Conservation (phyloP, 2,113 vertebrate species). For the Phalacrocorax aristotelis region DNA sequence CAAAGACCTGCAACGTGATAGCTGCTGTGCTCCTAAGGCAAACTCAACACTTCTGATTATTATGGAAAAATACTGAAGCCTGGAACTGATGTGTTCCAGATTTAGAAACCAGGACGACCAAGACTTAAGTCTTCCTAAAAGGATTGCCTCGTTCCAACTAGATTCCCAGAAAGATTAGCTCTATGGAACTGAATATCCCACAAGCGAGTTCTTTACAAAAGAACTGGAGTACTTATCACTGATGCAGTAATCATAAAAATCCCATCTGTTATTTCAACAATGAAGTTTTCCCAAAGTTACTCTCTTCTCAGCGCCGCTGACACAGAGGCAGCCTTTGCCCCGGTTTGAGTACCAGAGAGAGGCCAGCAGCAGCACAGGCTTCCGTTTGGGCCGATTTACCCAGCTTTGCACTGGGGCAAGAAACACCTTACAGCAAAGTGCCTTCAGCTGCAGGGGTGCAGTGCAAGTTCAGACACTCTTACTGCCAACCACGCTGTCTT, state of each 20-base stretch:
- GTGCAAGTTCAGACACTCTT: background rate
- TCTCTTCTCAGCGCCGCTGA: background rate
- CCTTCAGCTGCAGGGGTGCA: background rate
- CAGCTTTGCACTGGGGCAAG: background rate
- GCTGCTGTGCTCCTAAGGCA: background rate
- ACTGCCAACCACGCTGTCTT: background rate
- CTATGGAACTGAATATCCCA: background rate
- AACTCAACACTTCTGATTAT: background rate
- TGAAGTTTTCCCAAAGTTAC: accelerated
- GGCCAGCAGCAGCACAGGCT: background rate
- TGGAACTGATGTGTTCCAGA: background rate
- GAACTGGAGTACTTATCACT: background rate
- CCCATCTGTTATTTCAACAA: background rate
- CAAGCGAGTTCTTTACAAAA: background rate
- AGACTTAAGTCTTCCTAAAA: background rate
- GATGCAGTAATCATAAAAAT: accelerated
- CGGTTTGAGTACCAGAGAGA: accelerated
- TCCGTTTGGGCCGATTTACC: background rate
- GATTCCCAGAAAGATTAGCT: background rate
- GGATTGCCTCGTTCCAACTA: background rate
- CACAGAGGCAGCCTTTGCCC: background rate
- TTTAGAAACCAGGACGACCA: background rate
- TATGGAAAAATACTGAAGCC: background rate
- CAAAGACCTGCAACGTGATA: background rate
- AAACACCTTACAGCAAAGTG: background rate